phyloP scores from a whole-genome alignment of 2,888 invertebrate genomes.

The Ceratothoa steindachneri region DNA sequence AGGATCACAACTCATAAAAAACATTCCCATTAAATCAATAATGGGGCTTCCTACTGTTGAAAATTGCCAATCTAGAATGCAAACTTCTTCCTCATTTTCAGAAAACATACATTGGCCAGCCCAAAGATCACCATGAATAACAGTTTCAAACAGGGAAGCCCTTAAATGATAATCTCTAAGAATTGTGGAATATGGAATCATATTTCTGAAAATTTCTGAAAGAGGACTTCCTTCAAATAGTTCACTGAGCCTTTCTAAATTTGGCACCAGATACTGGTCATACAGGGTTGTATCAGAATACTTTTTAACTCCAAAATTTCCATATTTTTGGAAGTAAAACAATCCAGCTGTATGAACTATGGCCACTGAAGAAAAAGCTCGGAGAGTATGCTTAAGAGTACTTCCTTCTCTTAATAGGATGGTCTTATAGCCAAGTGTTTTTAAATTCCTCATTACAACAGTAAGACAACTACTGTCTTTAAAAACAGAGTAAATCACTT shows the following conservation, averaged over 20 bases:
- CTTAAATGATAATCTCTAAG: slow-evolving; percentile 10
- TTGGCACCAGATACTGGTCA: slow-evolving; percentile 26
- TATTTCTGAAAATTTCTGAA: slow-evolving; percentile 10
- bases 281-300: slow-evolving; percentile 24
- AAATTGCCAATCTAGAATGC: slow-evolving; percentile 44
- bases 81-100: slow-evolving; percentile 19
- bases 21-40: slow-evolving; percentile 31
- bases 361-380: slow-evolving; percentile 25
- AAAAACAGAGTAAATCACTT: slow-evolving; percentile 23
- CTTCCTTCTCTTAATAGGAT: slow-evolving; percentile 22
- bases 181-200: slow-evolving; percentile 20
- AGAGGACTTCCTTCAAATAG: slow-evolving; percentile 19
- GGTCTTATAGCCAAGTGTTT: slow-evolving; percentile 10
- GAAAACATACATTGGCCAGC: slow-evolving; percentile 35
- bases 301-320: not conserved
- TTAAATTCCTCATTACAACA: slow-evolving; percentile 30
- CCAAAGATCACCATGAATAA: slow-evolving; percentile 42
- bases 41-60: slow-evolving; percentile 25
- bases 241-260: slow-evolving; percentile 21
- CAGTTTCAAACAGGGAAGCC: slow-evolving; percentile 25
- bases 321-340: slow-evolving; percentile 19
- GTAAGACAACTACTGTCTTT: slow-evolving; percentile 15
- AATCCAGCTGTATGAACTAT: slow-evolving; percentile 37
- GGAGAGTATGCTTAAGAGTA: slow-evolving; percentile 22
- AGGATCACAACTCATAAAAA: slow-evolving; percentile 38